Evolutionary conservation across 2,888 invertebrate genomes (phyloP), one percentile per base, ranked within the genome.

Genomic region (Calliphora vomitoria): DNA sequence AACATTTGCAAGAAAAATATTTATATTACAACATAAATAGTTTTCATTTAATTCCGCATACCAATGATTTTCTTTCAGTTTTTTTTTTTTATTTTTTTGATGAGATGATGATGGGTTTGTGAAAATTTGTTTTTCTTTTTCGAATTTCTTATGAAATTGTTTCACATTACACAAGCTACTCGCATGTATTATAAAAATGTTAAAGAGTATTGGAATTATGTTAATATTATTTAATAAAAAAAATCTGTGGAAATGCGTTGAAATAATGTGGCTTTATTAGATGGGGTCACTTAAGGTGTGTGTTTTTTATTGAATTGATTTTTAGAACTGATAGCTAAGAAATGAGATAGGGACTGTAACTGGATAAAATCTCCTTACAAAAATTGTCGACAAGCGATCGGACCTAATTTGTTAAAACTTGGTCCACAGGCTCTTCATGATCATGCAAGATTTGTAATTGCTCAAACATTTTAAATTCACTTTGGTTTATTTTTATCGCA

Each of bases 21-120:
- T 71, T 83, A 8, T 76, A 62, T 83, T 83, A 83, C 71, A 35
- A 64, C 50, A 62, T 69, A 20, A 35, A 60, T 62, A 31, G 41
- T 55, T 31, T 76, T 83, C 55, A 41, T 79, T 60, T 50, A 75
- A 69, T 85, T 85, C 85, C 85, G 80, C 80, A 85, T 85, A 62
- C 64, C 75, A 64, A 44, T 47, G 55, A 53, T 79, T 85, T 74
- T 38, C 35, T 62, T 71, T 62, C 1, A 71, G 50, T 64, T 71
- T 47, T 53, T 76, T 62, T 62, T 71, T 10, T 31, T 76, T 35
- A 1, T 35, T 13, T 25, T 47, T 38, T 47, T 41, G 38, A 41
- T 53, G 41, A 44, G 58, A 41, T 44, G 66, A 47, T 60, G 60
- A 35, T 72, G 41, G 38, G 58, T 71, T 15, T 82, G 74, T 66